These are phyloP conservation scores for Microchrysa polita DNA, from an alignment of 2,888 invertebrate species.

Conservation along the genomic window DNA sequence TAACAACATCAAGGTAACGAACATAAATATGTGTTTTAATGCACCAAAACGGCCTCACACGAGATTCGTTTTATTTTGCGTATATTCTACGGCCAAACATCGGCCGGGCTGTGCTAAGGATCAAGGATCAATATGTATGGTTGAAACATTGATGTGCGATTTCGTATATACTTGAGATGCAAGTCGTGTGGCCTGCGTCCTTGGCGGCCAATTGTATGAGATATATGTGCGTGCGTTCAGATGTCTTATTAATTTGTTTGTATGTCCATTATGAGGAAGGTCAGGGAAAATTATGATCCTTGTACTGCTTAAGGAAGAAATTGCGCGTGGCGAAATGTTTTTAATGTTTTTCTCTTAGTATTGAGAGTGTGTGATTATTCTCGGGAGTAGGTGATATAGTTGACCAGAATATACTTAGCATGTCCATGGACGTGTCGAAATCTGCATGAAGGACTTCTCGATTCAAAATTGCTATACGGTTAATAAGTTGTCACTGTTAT, in stretches of 20 bases:
- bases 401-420: too few species aligned
- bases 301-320: conserved; percentile 24
- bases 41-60: neutral
- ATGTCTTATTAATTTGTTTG: conserved; percentile 11
- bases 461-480: too few species aligned
- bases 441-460: too few species aligned
- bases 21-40: neutral
- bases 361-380: too few species aligned
- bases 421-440: too few species aligned
- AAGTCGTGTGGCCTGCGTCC: conserved; percentile 39
- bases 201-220: conserved; percentile 19
- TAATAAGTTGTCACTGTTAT: too few species aligned
- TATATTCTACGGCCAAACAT: neutral
- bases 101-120: neutral
- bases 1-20: conserved; percentile 40
- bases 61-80: neutral
- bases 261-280: conserved; percentile 24
- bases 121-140: neutral
- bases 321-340: conserved; percentile 42
- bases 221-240: conserved; percentile 10
- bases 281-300: neutral
- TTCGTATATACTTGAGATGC: neutral
- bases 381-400: too few species aligned
- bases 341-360: conserved; percentile 11
- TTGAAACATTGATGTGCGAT: conserved; percentile 4